Percentiles rank a stretch among this genome's conserved stretches.
phyloP scores from a whole-genome alignment of 1,140 invertebrate genomes.

The Drosophila littoralis region DNA sequence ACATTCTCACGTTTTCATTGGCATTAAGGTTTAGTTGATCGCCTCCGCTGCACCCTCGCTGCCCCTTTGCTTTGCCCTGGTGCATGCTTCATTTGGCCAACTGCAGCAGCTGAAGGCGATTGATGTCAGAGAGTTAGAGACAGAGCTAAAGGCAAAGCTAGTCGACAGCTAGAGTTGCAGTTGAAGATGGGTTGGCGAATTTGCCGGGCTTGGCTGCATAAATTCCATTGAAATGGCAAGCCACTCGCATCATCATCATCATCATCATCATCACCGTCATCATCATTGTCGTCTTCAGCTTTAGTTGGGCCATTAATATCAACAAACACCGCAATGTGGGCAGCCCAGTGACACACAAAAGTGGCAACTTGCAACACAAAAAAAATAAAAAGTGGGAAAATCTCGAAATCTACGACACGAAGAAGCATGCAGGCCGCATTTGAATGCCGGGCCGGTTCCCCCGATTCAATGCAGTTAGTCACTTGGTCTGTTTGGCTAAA shows the following conservation, averaged over 20 bases:
- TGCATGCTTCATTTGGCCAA: conserved; percentile 71
- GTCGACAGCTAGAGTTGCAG: conserved; percentile 3
- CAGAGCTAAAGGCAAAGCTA: conserved; percentile 24
- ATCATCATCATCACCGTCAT: conserved; percentile 24
- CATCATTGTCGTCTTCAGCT: conserved; percentile 58
- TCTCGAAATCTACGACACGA: conserved; percentile 27
- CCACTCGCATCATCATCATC: conserved; percentile 35
- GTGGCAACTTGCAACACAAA: conserved; percentile 47
- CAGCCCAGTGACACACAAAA: conserved; percentile 78
- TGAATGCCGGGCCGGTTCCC: conserved; percentile 56
- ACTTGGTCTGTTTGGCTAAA: conserved; percentile 24
- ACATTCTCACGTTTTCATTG: conserved; percentile 81
- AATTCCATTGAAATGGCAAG: conserved; percentile 80
- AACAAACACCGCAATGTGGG: conserved; percentile 69
- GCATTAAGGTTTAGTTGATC: conserved; percentile 76
- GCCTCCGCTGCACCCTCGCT: conserved; percentile 35
- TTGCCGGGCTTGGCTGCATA: conserved; percentile 67
- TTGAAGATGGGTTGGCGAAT: conserved; percentile 25
- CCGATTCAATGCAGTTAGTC: conserved; percentile 29
- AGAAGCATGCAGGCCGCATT: conserved; percentile 65
- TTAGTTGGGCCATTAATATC: conserved; percentile 67
- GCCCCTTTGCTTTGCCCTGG: neutral
- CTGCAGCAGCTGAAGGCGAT: conserved; percentile 50
- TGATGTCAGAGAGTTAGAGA: conserved; percentile 57
- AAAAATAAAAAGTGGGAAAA: conserved; percentile 27